Base-by-base conservation (phyloP, 1,140 invertebrate species). In the Homalodisca vitripennis region DNA sequence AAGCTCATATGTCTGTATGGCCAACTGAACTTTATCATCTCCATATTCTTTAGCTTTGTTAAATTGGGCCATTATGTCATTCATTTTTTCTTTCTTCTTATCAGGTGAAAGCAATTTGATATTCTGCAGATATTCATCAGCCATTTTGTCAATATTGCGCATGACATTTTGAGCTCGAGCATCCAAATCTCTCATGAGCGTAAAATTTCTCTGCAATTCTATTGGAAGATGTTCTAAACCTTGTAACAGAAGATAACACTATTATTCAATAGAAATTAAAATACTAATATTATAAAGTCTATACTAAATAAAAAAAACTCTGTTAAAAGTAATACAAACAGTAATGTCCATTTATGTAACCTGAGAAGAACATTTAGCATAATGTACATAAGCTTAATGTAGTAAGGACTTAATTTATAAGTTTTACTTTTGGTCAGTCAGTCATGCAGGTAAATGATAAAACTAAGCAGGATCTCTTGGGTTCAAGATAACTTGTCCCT, bases 1-100 rank as follows among this genome's bases (percentile, higher is more conserved):
- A 79, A 98, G 83, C 83, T 99, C 97, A 79, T 99, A 99, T 0
- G 96, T 98, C 81, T 98, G 96, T 80, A 98, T 98, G 0, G 97
- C 95, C 68, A 99, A 82, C 79, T 98, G 94, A 14, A 98, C 95
- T 84, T 98, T 99, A 76, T 98, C 96, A 79, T 98, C 96, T 0
- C 94, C 94, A 78, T 94, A 95, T 77, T 95, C 93, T 79, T 94
- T 95, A 14, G 93, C 92, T 79, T 95, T 95, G 73, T 93, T 92
- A 75, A 95, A 96, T 30, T 93, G 81, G 72, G 87, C 88, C 78
- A 94, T 90, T 68, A 98, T 97, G 67, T 92, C 89, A 70, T 88
- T 85, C 41, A 96, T 84, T 67, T 92, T 87, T 75, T 96, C 91
- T 73, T 92, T 91, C 71, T 91, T 89, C 69, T 93, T 91, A 34